Conservation (phyloP, 2,888 invertebrate genomes). For the Sminthurides aquaticus region DNA sequence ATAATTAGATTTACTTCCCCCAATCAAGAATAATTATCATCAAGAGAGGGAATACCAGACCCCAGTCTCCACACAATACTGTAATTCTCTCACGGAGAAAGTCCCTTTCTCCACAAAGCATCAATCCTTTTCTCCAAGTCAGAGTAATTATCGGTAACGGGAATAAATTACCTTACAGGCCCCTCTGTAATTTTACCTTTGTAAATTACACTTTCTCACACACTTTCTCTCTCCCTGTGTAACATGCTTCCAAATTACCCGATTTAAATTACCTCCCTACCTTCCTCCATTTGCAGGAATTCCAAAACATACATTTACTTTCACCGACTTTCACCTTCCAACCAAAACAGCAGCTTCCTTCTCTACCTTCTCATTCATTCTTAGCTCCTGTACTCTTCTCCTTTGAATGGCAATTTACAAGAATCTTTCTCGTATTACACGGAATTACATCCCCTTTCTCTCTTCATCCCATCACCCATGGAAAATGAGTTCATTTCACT, state of each 20-base stretch:
- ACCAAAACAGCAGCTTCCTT: neutral
- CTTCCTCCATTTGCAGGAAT: neutral
- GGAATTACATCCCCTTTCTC: neutral
- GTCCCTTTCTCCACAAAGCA: too few relatives aligned
- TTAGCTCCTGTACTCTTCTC: neutral
- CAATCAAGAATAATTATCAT: too few relatives aligned
- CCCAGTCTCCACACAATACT: too few relatives aligned
- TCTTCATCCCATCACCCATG: neutral
- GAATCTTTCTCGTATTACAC: neutral
- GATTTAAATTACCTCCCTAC: too few relatives aligned
- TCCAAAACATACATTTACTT: neutral
- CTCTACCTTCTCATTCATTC: neutral
- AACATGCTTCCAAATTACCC: neutral
- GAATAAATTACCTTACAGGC: too few relatives aligned
- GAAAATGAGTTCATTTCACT: slow-evolving; percentile 25
- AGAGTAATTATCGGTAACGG: neutral
- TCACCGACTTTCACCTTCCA: neutral
- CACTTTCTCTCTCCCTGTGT: neutral
- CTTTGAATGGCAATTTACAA: neutral
- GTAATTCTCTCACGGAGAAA: too few relatives aligned
- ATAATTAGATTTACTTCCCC: too few relatives aligned
- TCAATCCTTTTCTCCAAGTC: too few relatives aligned
- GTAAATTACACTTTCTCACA: neutral
- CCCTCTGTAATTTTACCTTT: neutral
- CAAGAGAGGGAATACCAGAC: too few relatives aligned